Evolutionary conservation across 2,797 vertebrate genomes (phyloP), one percentile per base, ranked within the genome.

Genomic region (Gambusia yucatana): DNA sequence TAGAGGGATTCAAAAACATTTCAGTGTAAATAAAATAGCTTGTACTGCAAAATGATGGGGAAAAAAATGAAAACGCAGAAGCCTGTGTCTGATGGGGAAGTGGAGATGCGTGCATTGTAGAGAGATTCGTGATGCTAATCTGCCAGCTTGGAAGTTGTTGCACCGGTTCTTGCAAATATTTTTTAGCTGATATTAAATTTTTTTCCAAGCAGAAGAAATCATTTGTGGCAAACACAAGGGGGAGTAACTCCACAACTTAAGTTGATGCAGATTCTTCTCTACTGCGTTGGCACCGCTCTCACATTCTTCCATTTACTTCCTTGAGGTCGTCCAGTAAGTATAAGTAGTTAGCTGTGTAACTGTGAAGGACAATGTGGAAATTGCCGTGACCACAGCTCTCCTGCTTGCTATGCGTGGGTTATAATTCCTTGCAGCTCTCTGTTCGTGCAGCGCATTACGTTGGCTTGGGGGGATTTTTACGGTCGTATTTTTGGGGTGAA

Each of bases 281-380:
- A 16, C 72, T 78, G 36, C 77, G 78, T 41, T 48, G 33, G 55
- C 83, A 79, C 10, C 2, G 0, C 76, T 63, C 86, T 88, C 47
- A 71, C 77, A 86, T 82, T 89, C 81, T 78, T 75, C 77, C 30
- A 22, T 79, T 82, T 63, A 33, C 70, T 91, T 86, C 75, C 76
- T 87, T 36, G 83, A 90, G 91, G 86, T 91, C 72, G 61, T 86
- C 73, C 52, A 76, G 83, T 87, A 89, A 90, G 91, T 89, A 86
- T 73, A 79, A 88, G 88, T 80, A 86, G 90, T 91, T 91, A 84
- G 88, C 84, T 75, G 86, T 65, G 84, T 80, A 63, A 74, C 87
- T 94, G 90, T 93, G 91, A 91, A 94, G 93, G 93, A 91, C 93
- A 84, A 89, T 91, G 91, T 83, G 84, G 82, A 84, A 89, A 91